Evolutionary conservation across 2,797 vertebrate genomes (phyloP), one percentile per base, ranked within the genome.

Genomic region (Artibeus jamaicensis): DNA sequence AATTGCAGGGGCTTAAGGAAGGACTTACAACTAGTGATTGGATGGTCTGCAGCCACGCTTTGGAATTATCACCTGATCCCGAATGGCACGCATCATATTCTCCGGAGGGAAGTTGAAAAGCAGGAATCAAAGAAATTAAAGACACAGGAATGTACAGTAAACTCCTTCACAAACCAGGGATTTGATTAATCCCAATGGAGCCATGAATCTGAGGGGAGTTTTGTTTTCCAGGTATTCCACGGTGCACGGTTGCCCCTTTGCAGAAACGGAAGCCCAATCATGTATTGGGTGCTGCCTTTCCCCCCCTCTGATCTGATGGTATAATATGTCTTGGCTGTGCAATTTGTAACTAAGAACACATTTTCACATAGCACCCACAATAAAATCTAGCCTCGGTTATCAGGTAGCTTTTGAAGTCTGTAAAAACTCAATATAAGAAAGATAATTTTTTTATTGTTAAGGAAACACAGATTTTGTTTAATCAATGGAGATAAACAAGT

Each of bases 1-100:
- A 97, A 96, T 68, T 89, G 26, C 77, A 86, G 87, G 86, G 90
- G 62, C 70, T 96, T 96, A 95, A 78, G 90, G 70, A 68, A 65
- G 29, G 86, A 83, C 37, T 86, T 93, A 90, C 3, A 59, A 19
- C 55, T 88, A 74, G 88, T 77, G 87, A 92, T 74, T 73, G 89
- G 84, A 91, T 88, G 85, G 74, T 84, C 68, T 62, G 76, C 37
- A 90, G 93, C 82, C 67, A 78, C 73, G 57, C 68, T 90, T 93
- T 46, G 82, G 71, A 94, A 84, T 62, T 92, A 93, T 79, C 57
- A 48, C 46, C 50, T 86, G 88, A 92, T 93, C 92, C 34, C 70
- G 59, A 83, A 67, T 62, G 70, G 78, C 50, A 24, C 9, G 65
- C 22, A 42, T 67, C 21, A 9, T 24, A 65, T 82, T 93, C 26